A percentile compares a stretch with the other conserved stretches of the same genome.
phyloP scores from a whole-genome alignment of 1,140 invertebrate species.

The Magallana ariakensis region DNA sequence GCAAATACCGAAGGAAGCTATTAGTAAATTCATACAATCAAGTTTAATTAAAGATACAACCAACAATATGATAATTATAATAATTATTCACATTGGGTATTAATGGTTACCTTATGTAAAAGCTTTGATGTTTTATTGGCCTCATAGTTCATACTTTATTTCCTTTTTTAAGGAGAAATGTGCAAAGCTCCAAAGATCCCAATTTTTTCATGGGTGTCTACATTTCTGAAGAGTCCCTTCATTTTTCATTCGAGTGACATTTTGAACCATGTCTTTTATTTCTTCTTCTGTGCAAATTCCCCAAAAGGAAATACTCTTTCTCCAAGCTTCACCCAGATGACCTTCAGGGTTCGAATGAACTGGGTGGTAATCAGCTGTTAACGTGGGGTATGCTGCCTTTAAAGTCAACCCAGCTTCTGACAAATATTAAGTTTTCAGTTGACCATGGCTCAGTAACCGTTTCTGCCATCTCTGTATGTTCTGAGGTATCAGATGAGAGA shows the following conservation, averaged over 20 bases:
- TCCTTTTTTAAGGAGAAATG: neutral
- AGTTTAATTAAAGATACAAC: too few relatives aligned
- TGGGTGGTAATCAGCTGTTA: neutral
- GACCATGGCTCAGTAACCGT: neutral
- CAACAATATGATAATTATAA: too few relatives aligned
- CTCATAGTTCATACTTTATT: neutral
- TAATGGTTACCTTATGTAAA: too few relatives aligned
- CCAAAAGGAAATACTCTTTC: constrained; percentile 5
- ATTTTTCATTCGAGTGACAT: neutral
- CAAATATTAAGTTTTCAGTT: neutral
- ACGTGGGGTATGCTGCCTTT: neutral
- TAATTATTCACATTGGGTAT: too few relatives aligned
- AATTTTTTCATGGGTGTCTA: neutral
- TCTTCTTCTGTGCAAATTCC: neutral
- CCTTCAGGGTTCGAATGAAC: neutral
- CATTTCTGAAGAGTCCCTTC: constrained; percentile 17
- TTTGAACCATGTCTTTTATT: neutral
- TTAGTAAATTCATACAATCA: too few relatives aligned
- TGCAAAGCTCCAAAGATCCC: neutral
- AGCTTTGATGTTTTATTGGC: too few relatives aligned
- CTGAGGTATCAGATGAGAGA: neutral
- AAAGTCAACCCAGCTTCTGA: neutral
- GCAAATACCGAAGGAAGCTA: too few relatives aligned
- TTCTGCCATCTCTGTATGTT: neutral
- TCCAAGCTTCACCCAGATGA: constrained; percentile 16